These are phyloP conservation scores for Dasyurus viverrinus DNA, from an alignment of 2,113 vertebrate genomes.

Conservation along the genomic window DNA sequence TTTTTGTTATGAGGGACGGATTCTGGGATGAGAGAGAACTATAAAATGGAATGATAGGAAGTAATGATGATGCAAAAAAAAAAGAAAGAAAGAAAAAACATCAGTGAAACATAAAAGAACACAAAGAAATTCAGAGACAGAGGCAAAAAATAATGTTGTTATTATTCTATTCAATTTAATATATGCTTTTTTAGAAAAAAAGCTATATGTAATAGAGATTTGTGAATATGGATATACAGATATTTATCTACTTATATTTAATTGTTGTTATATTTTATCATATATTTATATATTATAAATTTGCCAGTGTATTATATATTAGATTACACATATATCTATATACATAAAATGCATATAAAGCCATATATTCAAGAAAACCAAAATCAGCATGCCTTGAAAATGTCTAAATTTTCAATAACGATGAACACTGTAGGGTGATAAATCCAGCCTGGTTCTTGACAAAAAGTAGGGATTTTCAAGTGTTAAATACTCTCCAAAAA, in stretches of 20 bases:
- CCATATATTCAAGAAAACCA: background rate
- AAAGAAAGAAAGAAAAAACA: background rate
- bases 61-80: background rate
- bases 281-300: too few relatives aligned
- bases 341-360: background rate
- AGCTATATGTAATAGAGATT: background rate
- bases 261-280: too few relatives aligned
- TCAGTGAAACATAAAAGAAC: background rate
- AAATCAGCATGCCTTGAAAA: background rate
- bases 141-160: background rate
- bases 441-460: background rate
- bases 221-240: background rate
- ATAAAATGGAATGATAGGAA: background rate
- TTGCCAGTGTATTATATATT: too few relatives aligned
- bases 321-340: background rate
- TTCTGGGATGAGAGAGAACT: background rate
- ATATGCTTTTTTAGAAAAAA: background rate
- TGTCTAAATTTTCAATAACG: background rate
- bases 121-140: background rate
- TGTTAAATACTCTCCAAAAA: background rate
- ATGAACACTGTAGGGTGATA: background rate
- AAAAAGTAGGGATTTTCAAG: conserved; percentile 24
- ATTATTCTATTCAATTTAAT: background rate
- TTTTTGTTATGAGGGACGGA: background rate
- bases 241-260: background rate